Percentiles rank a stretch among this genome's conserved stretches.
Evolutionary conservation across 2,888 invertebrate species (phyloP).

Genomic region (Dolichopus griseipennis): DNA sequence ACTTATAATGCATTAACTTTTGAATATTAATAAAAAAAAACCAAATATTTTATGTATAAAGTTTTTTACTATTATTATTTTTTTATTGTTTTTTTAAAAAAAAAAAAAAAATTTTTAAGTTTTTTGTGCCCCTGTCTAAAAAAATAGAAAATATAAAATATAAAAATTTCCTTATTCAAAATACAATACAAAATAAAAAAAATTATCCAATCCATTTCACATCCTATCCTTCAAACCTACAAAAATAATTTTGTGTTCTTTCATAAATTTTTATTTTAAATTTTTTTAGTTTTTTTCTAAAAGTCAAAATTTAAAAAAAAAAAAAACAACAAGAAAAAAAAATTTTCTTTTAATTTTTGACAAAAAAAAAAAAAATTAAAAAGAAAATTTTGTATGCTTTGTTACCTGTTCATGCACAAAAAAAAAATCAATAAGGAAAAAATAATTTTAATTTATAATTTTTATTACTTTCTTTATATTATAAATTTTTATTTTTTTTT

Average conservation of each 20-base stretch:
- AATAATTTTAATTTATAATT: neutral
- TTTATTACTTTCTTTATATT: neutral
- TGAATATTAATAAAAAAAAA: neutral
- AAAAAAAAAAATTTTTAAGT: neutral
- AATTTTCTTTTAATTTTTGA: neutral
- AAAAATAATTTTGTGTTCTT: conserved; percentile 1
- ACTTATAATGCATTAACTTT: too few species aligned
- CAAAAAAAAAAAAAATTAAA: neutral
- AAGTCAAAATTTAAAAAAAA: too few species aligned
- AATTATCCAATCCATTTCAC: neutral
- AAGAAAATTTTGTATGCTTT: neutral
- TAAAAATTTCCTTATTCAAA: too few species aligned
- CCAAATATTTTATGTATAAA: neutral
- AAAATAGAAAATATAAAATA: conserved; percentile 24
- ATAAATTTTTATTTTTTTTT: too few species aligned
- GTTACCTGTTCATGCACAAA: conserved; percentile 3
- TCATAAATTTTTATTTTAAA: neutral
- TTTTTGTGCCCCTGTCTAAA: conserved; percentile 43
- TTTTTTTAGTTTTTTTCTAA: neutral
- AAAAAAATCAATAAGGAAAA: neutral
- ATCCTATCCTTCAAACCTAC: neutral
- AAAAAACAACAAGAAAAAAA: neutral
- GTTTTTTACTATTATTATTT: neutral
- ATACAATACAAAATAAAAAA: neutral
- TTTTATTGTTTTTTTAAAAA: neutral